Evolutionary conservation across 2,888 invertebrate genomes (phyloP).

Genomic region (Kryphioiulus occultus): DNA sequence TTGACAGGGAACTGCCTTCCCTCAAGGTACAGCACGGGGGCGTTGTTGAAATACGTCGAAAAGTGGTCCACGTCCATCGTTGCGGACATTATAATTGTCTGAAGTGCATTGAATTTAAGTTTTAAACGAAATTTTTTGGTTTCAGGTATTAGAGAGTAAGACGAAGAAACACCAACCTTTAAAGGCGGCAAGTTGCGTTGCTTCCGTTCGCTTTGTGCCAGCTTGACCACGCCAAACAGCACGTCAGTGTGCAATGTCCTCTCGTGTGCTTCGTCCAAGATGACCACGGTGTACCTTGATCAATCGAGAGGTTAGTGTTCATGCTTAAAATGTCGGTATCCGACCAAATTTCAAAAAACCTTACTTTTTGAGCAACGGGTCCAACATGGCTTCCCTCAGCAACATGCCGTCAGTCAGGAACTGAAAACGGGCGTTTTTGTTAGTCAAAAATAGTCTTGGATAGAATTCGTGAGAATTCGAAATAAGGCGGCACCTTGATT

Average conservation of each 20-base stretch:
- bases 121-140: background rate
- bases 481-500: constrained; percentile 66
- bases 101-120: constrained; percentile 49
- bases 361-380: constrained; percentile 60
- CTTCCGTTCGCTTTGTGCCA: constrained; percentile 77
- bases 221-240: constrained; percentile 88
- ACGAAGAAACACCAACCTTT: constrained; percentile 68
- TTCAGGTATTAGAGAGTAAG: background rate
- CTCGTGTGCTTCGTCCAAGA: constrained; percentile 96
- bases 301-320: background rate
- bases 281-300: constrained; percentile 76
- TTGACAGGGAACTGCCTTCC: constrained; percentile 81
- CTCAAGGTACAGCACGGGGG: constrained; percentile 86
- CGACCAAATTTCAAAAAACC: background rate
- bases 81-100: constrained; percentile 91
- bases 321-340: background rate
- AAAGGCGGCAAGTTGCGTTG: constrained; percentile 63
- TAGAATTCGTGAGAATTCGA: background rate
- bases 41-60: constrained; percentile 84
- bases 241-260: constrained; percentile 93
- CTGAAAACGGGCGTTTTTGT: constrained; percentile 59
- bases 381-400: constrained; percentile 83
- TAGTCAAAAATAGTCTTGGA: background rate
- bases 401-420: constrained; percentile 96
- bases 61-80: constrained; percentile 97